Evolutionary conservation across 2,113 vertebrate species (phyloP).

Genomic region (Leucoraja erinaceus): DNA sequence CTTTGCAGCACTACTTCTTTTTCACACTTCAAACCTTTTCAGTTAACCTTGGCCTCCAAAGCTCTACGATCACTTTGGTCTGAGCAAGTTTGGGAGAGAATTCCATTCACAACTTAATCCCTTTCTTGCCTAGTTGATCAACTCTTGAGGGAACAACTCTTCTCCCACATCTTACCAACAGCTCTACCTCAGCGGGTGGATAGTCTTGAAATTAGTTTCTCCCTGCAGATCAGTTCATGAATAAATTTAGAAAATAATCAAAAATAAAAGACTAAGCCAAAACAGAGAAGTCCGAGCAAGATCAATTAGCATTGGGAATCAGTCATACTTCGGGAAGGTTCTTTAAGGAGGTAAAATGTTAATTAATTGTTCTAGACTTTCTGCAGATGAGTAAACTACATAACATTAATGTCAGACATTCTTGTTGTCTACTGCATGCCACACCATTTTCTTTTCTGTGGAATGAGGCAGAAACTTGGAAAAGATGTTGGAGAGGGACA

Average conservation of each 20-base stretch:
- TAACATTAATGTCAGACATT: not conserved
- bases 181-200: not conserved
- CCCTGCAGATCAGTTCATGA: not conserved
- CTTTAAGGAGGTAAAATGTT: not conserved
- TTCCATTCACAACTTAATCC: not conserved
- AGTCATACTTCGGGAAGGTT: not conserved
- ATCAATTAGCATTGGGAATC: not conserved
- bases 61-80: not conserved
- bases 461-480: not conserved
- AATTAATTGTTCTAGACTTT: not conserved
- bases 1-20: not conserved
- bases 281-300: not conserved
- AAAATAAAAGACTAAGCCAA: not conserved
- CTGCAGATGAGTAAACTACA: not conserved
- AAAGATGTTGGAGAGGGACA: not conserved
- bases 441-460: not conserved
- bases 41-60: not conserved
- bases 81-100: not conserved
- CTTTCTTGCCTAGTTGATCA: not conserved
- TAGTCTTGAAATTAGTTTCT: not conserved
- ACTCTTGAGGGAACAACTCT: not conserved
- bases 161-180: not conserved
- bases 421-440: not conserved
- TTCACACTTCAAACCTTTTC: not conserved
- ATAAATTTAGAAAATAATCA: not conserved